Percentiles rank a stretch among this genome's conserved stretches.
phyloP scores from a whole-genome alignment of 37 sponge, comb jelly and placozoan genomes.

The Chondrilla cf. caribensis region DNA sequence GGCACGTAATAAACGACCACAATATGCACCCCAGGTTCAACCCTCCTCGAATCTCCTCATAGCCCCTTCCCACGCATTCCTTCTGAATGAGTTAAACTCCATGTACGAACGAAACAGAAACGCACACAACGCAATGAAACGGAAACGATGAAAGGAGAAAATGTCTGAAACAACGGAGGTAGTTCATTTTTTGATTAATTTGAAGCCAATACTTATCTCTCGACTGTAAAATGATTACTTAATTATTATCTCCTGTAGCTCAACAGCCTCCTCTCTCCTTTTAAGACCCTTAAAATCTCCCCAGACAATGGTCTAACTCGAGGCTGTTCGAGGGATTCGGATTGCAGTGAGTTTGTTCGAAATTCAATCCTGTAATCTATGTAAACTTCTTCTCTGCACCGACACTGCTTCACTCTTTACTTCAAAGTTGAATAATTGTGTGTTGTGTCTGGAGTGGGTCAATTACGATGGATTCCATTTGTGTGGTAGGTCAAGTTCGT shows the following conservation, averaged over 20 bases:
- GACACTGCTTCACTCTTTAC: too few species aligned
- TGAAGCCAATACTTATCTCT: background rate
- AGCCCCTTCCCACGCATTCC: constrained; percentile 6
- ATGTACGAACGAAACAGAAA: too few species aligned
- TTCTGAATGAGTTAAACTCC: background rate
- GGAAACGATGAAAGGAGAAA: constrained; percentile 7
- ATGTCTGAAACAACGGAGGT: background rate
- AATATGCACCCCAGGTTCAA: background rate
- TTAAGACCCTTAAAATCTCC: background rate
- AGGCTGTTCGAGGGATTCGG: too few species aligned
- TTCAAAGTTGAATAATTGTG: too few species aligned
- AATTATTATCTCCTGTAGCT: background rate
- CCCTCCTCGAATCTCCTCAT: background rate
- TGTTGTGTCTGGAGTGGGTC: too few species aligned
- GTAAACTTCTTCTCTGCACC: too few species aligned
- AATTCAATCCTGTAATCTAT: too few species aligned
- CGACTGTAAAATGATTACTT: background rate
- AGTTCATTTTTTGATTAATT: background rate
- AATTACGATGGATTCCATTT: too few species aligned
- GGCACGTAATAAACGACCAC: constrained; percentile 12
- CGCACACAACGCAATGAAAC: background rate
- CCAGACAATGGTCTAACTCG: too few species aligned
- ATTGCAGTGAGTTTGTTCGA: too few species aligned
- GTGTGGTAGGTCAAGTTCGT: too few species aligned
- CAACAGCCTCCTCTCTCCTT: background rate